A percentile compares a stretch with the other conserved stretches of the same genome.
phyloP scores from a whole-genome alignment of 2,797 vertebrate genomes.

The Melanotaenia trifasciata region DNA sequence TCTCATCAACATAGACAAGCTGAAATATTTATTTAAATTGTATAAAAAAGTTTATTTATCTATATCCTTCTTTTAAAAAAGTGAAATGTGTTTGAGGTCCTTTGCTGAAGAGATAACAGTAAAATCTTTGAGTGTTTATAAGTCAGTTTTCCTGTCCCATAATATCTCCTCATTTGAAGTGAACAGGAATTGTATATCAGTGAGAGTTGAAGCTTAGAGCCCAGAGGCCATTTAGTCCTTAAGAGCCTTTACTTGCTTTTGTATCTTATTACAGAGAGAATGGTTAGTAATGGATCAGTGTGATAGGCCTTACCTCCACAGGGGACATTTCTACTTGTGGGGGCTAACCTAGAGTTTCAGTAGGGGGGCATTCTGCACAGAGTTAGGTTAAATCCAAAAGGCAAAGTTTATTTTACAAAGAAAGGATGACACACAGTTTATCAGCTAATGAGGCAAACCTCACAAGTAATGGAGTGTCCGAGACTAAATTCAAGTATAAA shows the following conservation, averaged over 20 bases:
- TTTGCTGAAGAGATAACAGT: conserved; percentile 12
- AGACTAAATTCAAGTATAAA: too few relatives aligned
- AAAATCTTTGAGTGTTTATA: neutral
- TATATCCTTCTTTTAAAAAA: too few relatives aligned
- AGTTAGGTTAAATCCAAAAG: too few relatives aligned
- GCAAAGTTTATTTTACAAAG: too few relatives aligned
- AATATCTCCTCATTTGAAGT: conserved; percentile 22
- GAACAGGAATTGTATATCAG: conserved; percentile 16
- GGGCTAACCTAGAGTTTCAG: conserved; percentile 54
- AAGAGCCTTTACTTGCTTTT: conserved; percentile 53
- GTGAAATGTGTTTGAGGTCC: conserved; percentile 10
- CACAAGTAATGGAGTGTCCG: too few relatives aligned
- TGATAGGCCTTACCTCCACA: conserved; percentile 56
- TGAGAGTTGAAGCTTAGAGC: conserved; percentile 9
- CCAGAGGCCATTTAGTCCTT: conserved; percentile 20
- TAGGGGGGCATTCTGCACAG: too few relatives aligned
- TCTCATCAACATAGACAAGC: conserved; percentile 34
- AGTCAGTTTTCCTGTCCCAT: conserved; percentile 3
- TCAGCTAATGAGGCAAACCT: too few relatives aligned
- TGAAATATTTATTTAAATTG: conserved; percentile 20
- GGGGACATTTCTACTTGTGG: conserved; percentile 68
- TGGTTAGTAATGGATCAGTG: conserved; percentile 70
- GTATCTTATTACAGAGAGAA: conserved; percentile 56
- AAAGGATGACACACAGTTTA: too few relatives aligned
- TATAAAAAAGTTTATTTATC: neutral